Conservation (phyloP, 1,140 invertebrate species). For the Saccostrea glomerata region DNA sequence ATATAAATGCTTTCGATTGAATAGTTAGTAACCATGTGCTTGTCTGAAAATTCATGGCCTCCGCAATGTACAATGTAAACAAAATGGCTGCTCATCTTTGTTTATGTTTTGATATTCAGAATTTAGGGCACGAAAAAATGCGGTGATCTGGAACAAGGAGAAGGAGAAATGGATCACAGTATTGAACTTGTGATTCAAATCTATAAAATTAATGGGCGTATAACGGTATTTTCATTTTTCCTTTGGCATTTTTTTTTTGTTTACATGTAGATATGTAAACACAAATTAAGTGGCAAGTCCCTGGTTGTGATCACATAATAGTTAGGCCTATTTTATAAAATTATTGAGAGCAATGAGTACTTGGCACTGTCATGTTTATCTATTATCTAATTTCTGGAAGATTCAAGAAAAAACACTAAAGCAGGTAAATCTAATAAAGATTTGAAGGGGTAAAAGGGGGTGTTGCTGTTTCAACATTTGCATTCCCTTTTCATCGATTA, state of each 20-base stretch:
- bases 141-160: background rate
- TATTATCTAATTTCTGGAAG: too few species aligned
- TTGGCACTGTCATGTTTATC: too few species aligned
- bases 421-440: too few species aligned
- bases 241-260: background rate
- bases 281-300: too few species aligned
- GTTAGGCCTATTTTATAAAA: too few species aligned
- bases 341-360: too few species aligned
- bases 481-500: too few species aligned
- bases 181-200: background rate
- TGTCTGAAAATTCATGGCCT: constrained; percentile 72
- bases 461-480: too few species aligned
- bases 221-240: background rate
- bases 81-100: constrained; percentile 61
- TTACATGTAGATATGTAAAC: background rate
- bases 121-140: background rate
- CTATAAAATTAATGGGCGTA: background rate
- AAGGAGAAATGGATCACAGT: background rate
- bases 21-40: constrained; percentile 75
- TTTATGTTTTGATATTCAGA: constrained; percentile 52
- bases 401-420: too few species aligned
- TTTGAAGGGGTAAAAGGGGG: too few species aligned
- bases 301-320: too few species aligned
- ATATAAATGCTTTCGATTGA: background rate
- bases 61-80: constrained; percentile 76